phyloP scores from a whole-genome alignment of 2,113 vertebrate species.

The Sinocyclocheilus anshuiensis region DNA sequence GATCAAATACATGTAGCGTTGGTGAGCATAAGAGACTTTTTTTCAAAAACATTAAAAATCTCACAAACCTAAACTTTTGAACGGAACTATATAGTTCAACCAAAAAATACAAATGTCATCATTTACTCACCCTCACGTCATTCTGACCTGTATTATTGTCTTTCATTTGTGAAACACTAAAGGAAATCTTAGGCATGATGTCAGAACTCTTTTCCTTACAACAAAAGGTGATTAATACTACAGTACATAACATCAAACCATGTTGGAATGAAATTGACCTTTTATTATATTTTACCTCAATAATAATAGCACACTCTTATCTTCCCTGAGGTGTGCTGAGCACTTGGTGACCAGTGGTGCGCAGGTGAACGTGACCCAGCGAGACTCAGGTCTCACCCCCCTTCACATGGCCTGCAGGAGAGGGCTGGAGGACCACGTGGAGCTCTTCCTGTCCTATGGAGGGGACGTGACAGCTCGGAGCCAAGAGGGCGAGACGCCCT shows the following conservation, averaged over 20 bases:
- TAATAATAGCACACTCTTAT: background rate
- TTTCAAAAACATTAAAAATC: background rate
- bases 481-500: conserved; percentile 85
- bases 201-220: background rate
- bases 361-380: conserved; percentile 71
- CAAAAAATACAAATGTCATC: background rate
- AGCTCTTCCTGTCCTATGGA: conserved; percentile 79
- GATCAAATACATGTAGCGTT: background rate
- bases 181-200: background rate
- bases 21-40: background rate
- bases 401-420: conserved; percentile 82
- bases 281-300: background rate
- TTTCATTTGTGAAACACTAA: background rate
- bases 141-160: background rate
- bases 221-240: background rate
- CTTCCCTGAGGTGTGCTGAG: conserved; percentile 78
- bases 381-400: conserved; percentile 76
- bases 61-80: background rate
- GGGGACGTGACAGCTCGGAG: conserved; percentile 76
- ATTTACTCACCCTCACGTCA: background rate
- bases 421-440: conserved; percentile 81
- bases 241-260: background rate
- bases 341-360: conserved; percentile 82
- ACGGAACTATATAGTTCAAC: background rate
- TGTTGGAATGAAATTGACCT: background rate